Evolutionary conservation across 2,888 invertebrate species (phyloP).

Genomic region (Phyllotreta striolata): DNA sequence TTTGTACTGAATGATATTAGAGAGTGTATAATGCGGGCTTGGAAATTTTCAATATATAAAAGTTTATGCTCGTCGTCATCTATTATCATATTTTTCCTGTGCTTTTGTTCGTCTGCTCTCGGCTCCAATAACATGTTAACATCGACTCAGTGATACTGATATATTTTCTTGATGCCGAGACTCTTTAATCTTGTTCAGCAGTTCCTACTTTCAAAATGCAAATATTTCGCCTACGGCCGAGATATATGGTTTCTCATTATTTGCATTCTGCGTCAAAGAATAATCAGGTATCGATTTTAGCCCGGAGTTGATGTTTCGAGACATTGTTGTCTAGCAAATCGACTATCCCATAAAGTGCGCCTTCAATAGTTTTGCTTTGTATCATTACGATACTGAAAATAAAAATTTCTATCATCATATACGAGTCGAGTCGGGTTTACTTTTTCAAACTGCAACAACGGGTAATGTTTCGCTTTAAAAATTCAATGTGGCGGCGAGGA

Average conservation of each 20-base stretch:
- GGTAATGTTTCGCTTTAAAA: too few relatives aligned
- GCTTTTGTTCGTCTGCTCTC: slow-evolving; percentile 6
- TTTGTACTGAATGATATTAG: too few relatives aligned
- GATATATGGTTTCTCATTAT: slow-evolving; percentile 33
- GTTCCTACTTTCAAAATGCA: slow-evolving; percentile 30
- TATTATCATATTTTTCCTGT: slow-evolving; percentile 5
- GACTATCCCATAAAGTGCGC: background rate
- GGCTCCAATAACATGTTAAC: slow-evolving; percentile 16
- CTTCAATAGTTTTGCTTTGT: too few relatives aligned
- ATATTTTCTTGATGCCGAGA: slow-evolving; percentile 22
- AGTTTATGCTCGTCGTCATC: background rate
- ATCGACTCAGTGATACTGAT: slow-evolving; percentile 29
- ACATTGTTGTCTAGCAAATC: slow-evolving; percentile 21
- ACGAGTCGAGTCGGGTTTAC: too few relatives aligned
- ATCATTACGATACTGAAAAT: too few relatives aligned
- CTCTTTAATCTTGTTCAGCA: slow-evolving; percentile 32
- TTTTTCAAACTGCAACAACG: too few relatives aligned
- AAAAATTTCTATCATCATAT: too few relatives aligned
- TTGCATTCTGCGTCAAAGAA: slow-evolving; percentile 24
- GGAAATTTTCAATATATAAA: too few relatives aligned
- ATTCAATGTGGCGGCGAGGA: too few relatives aligned
- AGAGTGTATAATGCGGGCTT: too few relatives aligned
- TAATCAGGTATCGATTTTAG: slow-evolving; percentile 29
- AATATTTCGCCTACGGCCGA: slow-evolving; percentile 28
- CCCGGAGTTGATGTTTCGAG: slow-evolving; percentile 10